A percentile compares a stretch with the other conserved stretches of the same genome.
These are phyloP conservation scores for Pseudachorutes palmiensis DNA, from an alignment of 1,140 invertebrate genomes.

Conservation along the genomic window DNA sequence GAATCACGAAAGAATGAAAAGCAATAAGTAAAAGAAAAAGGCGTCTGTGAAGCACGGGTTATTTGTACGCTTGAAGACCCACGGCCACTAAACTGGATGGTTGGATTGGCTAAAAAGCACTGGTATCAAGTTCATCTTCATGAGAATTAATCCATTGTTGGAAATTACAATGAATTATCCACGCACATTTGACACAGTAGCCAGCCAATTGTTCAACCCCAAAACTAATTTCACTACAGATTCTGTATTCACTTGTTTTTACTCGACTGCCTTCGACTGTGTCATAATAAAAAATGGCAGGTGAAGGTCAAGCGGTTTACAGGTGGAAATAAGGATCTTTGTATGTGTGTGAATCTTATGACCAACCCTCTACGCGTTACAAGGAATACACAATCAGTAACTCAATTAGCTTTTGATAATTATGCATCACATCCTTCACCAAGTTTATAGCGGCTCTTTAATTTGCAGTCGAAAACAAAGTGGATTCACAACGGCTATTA, in stretches of 20 bases:
- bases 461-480: too few species aligned
- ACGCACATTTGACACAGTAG: not conserved
- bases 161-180: not conserved
- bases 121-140: not conserved
- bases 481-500: too few species aligned
- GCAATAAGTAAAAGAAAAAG: too few species aligned
- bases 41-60: too few species aligned
- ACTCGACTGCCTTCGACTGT: not conserved
- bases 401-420: not conserved
- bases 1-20: not conserved
- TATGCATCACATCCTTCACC: not conserved
- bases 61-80: not conserved
- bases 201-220: not conserved
- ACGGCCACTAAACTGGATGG: not conserved
- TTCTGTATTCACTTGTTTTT: not conserved
- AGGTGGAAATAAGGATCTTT: not conserved
- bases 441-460: not conserved
- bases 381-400: too few species aligned
- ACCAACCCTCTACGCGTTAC: too few species aligned
- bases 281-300: too few species aligned
- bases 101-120: too few species aligned
- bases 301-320: not conserved
- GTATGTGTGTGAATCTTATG: not conserved
- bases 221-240: not conserved
- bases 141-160: not conserved